Base-by-base conservation (phyloP, 2,888 invertebrate genomes). In the Diachrysia chrysitis region DNA sequence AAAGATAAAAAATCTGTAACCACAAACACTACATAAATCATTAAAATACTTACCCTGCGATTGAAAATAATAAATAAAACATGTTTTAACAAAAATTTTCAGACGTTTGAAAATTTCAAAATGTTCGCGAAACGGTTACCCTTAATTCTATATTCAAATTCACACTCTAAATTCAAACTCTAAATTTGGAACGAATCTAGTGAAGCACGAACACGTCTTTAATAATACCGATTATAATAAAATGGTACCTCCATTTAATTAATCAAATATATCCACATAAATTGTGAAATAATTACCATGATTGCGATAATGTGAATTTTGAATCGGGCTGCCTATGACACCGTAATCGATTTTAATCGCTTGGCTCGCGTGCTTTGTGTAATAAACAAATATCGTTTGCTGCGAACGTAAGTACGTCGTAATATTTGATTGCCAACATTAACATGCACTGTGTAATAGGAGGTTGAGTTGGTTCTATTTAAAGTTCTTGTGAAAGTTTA, bases 311-410 rank as follows among this genome's bases (percentile, higher is more conserved):
- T 68, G 16, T 61, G 23, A 56, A 69, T 73, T 69, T 78, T 69
- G 58, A 69, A 69, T 25, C 53, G 65, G 64, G 12, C 64, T 46
- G 66, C 66, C 51, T 55, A 63, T 81, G 65, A 77, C 69, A 74
- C 72, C 69, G 72, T 65, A 29, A 79, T 79, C 63, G 69, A 77
- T 77, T 69, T 66, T 14, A 78, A 73, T 78, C 54, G 73, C 17
- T 76, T 25, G 53, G 58, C 60, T 81, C 48, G 78, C 75, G 75
- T 81, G 75, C 17, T 63, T n/a, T 29, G 16, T 35, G 68, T 60
- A 58, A 71, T 79, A 73, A 75, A 79, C 69, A 69, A 79, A 79
- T 68, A 67, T 68, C 66, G 70, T 54, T 71, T 55, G 58, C 35
- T 62, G 54, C 37, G 48, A 23, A 23, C 56, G 17, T 56, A 69